Evolutionary conservation across 1,140 invertebrate species (phyloP).

Genomic region (Drosophila lowei): DNA sequence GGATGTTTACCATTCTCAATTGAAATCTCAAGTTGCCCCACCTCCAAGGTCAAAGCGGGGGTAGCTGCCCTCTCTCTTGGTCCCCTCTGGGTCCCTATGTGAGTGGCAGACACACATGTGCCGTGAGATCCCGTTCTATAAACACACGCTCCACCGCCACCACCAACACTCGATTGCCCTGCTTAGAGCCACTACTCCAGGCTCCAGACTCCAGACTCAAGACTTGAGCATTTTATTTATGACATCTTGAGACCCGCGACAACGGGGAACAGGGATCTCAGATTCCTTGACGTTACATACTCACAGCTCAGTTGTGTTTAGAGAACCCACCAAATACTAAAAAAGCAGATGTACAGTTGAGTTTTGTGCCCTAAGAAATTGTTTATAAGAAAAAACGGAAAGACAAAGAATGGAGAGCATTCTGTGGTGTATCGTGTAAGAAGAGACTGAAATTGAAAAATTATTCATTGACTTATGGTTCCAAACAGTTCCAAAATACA

Average conservation of each 20-base stretch:
- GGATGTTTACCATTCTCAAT: slow-evolving; percentile 76
- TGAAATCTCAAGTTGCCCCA: slow-evolving; percentile 30
- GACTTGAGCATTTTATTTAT: slow-evolving; percentile 62
- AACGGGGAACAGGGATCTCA: slow-evolving; percentile 45
- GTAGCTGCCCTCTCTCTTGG: slow-evolving; percentile 7
- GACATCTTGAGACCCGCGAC: slow-evolving; percentile 34
- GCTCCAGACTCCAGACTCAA: slow-evolving; percentile 1
- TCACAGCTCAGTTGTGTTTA: slow-evolving; percentile 17
- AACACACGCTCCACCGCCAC: slow-evolving; percentile 47
- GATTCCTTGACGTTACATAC: slow-evolving; percentile 9
- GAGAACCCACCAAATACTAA: neutral
- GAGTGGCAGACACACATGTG: slow-evolving; percentile 14
- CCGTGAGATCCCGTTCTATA: slow-evolving; percentile 12
- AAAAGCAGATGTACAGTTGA: slow-evolving; percentile 19
- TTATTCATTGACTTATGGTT: too few relatives aligned
- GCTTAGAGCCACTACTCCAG: neutral
- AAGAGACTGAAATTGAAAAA: too few relatives aligned
- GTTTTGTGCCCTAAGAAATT: neutral
- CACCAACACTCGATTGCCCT: neutral
- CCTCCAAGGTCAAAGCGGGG: slow-evolving; percentile 33
- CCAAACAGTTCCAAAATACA: too few relatives aligned
- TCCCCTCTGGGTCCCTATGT: neutral
- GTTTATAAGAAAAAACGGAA: neutral
- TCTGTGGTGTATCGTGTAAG: too few relatives aligned
- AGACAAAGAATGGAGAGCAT: neutral